These are phyloP conservation scores for Eurystomus gularis DNA, from an alignment of 2,113 vertebrate species.

Conservation along the genomic window DNA sequence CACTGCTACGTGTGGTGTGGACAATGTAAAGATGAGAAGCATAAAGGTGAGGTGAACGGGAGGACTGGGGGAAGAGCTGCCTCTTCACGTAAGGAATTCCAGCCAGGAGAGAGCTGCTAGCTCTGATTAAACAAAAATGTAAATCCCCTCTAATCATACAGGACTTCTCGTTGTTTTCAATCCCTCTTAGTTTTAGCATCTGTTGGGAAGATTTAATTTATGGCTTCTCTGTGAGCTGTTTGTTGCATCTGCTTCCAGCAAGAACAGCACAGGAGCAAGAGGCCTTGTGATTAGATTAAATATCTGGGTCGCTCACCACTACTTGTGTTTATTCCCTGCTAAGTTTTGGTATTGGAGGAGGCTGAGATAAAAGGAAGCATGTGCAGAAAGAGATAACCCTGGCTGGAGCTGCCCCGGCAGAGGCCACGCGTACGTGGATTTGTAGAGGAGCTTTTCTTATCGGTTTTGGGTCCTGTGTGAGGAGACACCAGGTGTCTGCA, in stretches of 20 bases:
- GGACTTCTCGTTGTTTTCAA: not conserved
- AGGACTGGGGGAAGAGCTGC: not conserved
- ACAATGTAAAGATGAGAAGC: not conserved
- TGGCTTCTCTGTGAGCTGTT: not conserved
- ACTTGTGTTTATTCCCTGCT: not conserved
- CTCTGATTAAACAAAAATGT: not conserved
- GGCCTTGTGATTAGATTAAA: not conserved
- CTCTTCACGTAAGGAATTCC: rapidly evolving
- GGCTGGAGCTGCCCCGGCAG: not conserved
- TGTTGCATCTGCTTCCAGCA: not conserved
- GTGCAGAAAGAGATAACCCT: not conserved
- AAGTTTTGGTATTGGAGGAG: not conserved
- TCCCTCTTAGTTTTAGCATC: not conserved
- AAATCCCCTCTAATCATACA: not conserved
- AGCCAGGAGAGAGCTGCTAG: not conserved
- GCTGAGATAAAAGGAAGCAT: not conserved
- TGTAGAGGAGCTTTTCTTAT: not conserved
- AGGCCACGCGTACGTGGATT: not conserved
- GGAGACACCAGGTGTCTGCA: not conserved
- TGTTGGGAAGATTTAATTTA: not conserved
- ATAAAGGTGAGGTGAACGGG: not conserved
- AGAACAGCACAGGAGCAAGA: not conserved
- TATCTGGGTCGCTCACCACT: not conserved
- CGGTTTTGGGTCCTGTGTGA: not conserved
- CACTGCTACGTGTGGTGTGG: not conserved